phyloP scores from a whole-genome alignment of 2,888 invertebrate species.

The Acronicta aceris region DNA sequence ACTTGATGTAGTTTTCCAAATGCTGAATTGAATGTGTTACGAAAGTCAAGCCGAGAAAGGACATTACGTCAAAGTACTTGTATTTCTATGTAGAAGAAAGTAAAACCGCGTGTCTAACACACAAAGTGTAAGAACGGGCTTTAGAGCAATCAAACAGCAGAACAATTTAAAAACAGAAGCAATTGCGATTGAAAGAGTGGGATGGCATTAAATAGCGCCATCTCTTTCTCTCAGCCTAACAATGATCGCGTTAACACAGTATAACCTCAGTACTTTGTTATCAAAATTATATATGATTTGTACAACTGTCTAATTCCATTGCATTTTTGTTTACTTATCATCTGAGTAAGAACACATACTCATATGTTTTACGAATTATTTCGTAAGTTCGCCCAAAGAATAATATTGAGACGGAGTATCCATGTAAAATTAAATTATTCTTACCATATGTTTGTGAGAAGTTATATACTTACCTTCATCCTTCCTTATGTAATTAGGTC shows the following conservation, averaged over 20 bases:
- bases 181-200: too few relatives aligned
- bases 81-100: too few relatives aligned
- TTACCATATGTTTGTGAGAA: background rate
- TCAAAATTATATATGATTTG: background rate
- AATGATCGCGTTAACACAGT: background rate
- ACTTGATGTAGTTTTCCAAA: too few relatives aligned
- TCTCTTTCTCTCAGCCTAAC: too few relatives aligned
- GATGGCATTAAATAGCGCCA: too few relatives aligned
- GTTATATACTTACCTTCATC: background rate
- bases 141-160: too few relatives aligned
- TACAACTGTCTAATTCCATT: background rate
- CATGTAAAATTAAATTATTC: constrained; percentile 3
- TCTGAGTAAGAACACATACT: background rate
- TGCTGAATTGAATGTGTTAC: too few relatives aligned
- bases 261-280: background rate
- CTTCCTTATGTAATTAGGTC: background rate
- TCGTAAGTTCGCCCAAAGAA: background rate
- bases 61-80: too few relatives aligned
- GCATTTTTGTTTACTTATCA: background rate
- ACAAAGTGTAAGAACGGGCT: too few relatives aligned
- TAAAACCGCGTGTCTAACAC: too few relatives aligned
- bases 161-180: too few relatives aligned
- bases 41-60: too few relatives aligned
- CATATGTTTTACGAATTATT: background rate
- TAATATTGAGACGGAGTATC: background rate